Evolutionary conservation across 2,888 invertebrate species (phyloP).

Genomic region (Drosophila cognata): DNA sequence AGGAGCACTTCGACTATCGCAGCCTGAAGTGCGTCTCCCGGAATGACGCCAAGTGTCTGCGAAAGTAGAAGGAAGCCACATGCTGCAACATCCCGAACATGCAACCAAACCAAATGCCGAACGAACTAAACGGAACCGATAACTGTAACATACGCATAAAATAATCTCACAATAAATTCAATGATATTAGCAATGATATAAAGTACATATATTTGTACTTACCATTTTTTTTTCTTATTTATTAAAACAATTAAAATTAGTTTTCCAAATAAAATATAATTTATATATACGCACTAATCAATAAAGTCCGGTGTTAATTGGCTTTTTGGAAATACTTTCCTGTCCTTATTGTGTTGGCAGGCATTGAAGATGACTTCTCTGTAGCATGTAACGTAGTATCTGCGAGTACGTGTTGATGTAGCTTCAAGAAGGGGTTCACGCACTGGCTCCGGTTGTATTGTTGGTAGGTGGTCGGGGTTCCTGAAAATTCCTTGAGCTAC

Average conservation of each 20-base stretch:
- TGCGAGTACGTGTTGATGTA: no score
- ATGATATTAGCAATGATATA: constrained; percentile 68
- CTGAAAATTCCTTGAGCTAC: no score
- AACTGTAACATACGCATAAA: constrained; percentile 32
- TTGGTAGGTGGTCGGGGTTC: no score
- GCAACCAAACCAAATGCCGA: neutral
- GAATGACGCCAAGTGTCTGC: constrained; percentile 62
- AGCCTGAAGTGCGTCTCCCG: constrained; percentile 60
- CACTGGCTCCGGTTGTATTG: no score
- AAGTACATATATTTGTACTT: constrained; percentile 17
- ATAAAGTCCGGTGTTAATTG: constrained; percentile 35
- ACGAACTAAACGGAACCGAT: constrained; percentile 19
- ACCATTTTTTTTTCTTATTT: constrained; percentile 45
- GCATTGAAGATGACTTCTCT: neutral
- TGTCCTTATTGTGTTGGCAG: neutral
- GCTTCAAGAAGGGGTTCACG: no score
- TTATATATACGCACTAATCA: constrained; percentile 42
- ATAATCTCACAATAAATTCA: constrained; percentile 55
- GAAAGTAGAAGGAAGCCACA: constrained; percentile 38
- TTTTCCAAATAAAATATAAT: constrained; percentile 43
- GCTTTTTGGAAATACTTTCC: neutral
- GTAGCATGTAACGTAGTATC: no score
- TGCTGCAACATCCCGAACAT: neutral
- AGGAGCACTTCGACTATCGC: constrained; percentile 72
- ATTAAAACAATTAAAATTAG: constrained; percentile 49